A percentile compares a stretch with the other conserved stretches of the same genome.
Evolutionary conservation across 2,888 invertebrate species (phyloP).

Genomic region (Eilema depressum): DNA sequence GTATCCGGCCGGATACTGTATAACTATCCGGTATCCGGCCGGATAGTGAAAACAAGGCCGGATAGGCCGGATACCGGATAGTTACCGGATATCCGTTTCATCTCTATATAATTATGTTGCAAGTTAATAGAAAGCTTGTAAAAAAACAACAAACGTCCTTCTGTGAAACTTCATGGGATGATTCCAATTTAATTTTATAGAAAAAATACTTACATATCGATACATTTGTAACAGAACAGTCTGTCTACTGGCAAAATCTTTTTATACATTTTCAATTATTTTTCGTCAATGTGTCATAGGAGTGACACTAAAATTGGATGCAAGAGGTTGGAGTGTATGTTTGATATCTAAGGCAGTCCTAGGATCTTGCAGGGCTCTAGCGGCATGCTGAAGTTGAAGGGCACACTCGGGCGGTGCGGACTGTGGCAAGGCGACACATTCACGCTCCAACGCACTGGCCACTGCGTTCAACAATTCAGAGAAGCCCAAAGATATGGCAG

Average conservation of each 20-base stretch:
- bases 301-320: constrained; percentile 66
- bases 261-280: not conserved
- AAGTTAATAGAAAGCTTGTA: no score
- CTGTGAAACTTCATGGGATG: no score
- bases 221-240: no score
- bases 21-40: no score
- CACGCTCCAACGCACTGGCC: constrained; percentile 95
- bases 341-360: constrained; percentile 84
- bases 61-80: no score
- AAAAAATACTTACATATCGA: not conserved
- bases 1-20: no score
- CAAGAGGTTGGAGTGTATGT: constrained; percentile 74
- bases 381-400: constrained; percentile 95
- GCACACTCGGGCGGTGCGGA: constrained; percentile 95
- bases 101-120: no score
- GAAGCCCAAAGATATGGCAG: constrained; percentile 97
- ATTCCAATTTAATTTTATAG: no score
- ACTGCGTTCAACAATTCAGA: constrained; percentile 94
- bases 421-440: constrained; percentile 92
- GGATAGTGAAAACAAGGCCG: no score
- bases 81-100: no score
- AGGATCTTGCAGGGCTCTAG: constrained; percentile 92
- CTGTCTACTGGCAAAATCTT: not conserved
- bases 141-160: no score
- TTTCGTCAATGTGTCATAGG: constrained; percentile 58